These are phyloP conservation scores for Trichonephila inaurata DNA, from an alignment of 1,140 invertebrate genomes.

Conservation along the genomic window DNA sequence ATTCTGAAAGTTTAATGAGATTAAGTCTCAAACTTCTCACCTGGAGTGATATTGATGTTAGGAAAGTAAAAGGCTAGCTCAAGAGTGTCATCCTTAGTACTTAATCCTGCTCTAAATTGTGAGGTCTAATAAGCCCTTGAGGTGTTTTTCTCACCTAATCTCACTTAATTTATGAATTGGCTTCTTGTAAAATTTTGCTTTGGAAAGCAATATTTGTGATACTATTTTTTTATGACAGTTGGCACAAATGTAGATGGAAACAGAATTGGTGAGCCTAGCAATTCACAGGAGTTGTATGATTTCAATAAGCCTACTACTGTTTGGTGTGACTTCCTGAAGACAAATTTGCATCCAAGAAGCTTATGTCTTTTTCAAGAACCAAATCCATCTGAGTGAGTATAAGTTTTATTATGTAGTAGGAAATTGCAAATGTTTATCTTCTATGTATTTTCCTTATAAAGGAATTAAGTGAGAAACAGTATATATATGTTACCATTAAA, in stretches of 20 bases:
- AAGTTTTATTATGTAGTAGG: background rate
- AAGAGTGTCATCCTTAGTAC: too few relatives aligned
- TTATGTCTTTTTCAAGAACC: conserved; percentile 40
- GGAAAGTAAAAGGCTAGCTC: too few relatives aligned
- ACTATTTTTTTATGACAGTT: background rate
- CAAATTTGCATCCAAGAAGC: conserved; percentile 67
- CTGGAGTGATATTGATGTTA: too few relatives aligned
- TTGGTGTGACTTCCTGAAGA: conserved; percentile 64
- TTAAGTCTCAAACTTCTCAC: too few relatives aligned
- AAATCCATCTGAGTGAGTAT: background rate
- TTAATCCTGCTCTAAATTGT: too few relatives aligned
- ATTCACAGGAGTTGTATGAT: background rate
- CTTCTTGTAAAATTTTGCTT: background rate
- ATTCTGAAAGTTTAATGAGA: too few relatives aligned
- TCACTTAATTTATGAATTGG: background rate
- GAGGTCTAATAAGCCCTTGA: too few relatives aligned
- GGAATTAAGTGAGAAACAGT: too few relatives aligned
- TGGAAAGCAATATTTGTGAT: background rate
- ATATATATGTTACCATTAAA: too few relatives aligned
- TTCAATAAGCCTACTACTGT: conserved; percentile 2
- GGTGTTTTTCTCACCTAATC: background rate
- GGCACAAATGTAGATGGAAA: background rate
- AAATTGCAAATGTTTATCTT: too few relatives aligned
- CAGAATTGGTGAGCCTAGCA: background rate
- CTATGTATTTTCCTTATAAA: too few relatives aligned